These are phyloP conservation scores for Eueides isabella DNA, from an alignment of 1,140 invertebrate species.

Conservation along the genomic window DNA sequence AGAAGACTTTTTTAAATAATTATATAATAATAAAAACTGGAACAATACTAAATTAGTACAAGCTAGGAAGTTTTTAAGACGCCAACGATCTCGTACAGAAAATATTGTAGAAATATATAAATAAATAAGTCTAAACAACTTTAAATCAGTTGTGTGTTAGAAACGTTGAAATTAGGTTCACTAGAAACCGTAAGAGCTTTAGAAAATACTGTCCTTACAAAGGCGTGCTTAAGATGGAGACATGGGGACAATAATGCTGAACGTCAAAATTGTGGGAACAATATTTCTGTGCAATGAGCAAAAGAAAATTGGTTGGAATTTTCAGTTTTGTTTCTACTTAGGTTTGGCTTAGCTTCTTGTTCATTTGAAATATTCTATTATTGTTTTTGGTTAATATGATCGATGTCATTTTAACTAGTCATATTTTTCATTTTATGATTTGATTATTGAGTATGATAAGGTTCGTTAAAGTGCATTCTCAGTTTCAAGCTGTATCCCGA, in stretches of 20 bases:
- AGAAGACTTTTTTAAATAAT: no score
- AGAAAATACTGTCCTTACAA: slow-evolving; percentile 3
- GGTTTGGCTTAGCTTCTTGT: background rate
- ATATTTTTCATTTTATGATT: no score
- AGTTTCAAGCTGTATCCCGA: no score
- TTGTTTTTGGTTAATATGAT: background rate
- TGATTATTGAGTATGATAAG: no score
- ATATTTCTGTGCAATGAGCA: background rate
- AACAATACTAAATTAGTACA: no score
- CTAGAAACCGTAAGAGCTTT: background rate
- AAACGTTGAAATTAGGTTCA: slow-evolving; percentile 8
- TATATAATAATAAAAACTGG: no score
- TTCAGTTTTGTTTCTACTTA: background rate
- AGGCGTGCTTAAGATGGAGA: background rate
- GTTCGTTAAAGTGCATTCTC: no score
- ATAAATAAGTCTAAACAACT: background rate
- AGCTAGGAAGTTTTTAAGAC: background rate
- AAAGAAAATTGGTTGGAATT: background rate
- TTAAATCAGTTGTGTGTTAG: background rate
- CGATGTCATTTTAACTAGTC: no score
- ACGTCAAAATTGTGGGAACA: background rate
- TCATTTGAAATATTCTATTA: background rate
- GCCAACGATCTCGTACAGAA: background rate
- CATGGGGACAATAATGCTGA: background rate
- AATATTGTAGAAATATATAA: background rate